Evolutionary conservation across 1,140 invertebrate species (phyloP), one percentile per base, ranked within the genome.

Genomic region (Sweltsa coloradensis): DNA sequence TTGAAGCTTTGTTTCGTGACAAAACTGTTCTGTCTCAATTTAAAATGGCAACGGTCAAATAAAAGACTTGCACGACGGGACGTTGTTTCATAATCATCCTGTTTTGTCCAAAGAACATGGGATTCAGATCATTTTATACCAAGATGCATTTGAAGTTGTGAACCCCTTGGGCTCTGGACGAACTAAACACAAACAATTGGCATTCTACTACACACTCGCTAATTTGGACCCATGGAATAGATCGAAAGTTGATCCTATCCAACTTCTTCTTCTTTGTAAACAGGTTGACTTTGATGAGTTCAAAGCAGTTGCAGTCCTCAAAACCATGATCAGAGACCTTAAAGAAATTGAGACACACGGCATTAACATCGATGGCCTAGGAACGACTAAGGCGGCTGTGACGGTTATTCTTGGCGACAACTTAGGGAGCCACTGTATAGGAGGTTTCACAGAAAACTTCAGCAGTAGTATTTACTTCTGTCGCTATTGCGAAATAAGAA

Each of bases 101-200:
- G 59, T 59, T 56, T 62, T 61, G 47, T 19, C 53, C 45, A 16
- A 60, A 6, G 57, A 61, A 7, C 29, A 53, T 42, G 52, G 53
- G 1, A 14, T 62, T 9, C 48, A 55, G 52, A 31, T 64, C n/a
- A 61, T 61, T 29, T 50, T 66, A 37, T 66, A 56, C 51, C 57
- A 64, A 56, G 58, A 61, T 47, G 34, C 39, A 7, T 61, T 64
- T 52, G 61, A 65, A 52, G 29, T 61, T 22, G 62, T 58, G 13
- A 63, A 65, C 51, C 61, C 58, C 4, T 49, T 64, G 23, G 57
- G 62, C 13, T 37, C 53, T 18, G 54, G 57, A 13, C 55, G 50
- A 55, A 55, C 49, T 19, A 63, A 60, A 54, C 50, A 64, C 47
- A 62, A 63, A 57, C 40, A 64, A 9, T 24, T 59, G 14, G 58